Evolutionary conservation across 2,113 vertebrate genomes (phyloP).

Genomic region (Onychostoma macrolepis): DNA sequence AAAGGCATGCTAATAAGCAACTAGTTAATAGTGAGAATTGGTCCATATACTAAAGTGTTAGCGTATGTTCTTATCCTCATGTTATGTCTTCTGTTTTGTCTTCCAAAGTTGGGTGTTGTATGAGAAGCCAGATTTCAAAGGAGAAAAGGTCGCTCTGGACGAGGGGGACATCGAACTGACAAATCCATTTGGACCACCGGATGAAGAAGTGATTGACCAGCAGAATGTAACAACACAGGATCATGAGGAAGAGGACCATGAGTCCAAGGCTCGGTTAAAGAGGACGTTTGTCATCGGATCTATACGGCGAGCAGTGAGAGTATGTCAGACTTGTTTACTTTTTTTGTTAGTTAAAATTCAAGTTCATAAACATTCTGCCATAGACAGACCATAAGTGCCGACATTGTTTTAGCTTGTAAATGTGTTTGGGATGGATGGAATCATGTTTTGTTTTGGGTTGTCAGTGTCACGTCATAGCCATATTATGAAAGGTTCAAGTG

Average conservation of each 20-base stretch:
- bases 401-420: neutral
- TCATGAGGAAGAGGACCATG: conserved; percentile 2
- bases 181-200: conserved; percentile 68
- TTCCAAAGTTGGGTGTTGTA: conserved; percentile 91
- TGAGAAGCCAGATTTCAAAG: conserved; percentile 86
- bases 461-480: neutral
- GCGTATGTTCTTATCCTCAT: neutral
- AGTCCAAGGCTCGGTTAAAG: neutral
- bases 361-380: neutral
- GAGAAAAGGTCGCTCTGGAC: conserved; percentile 85
- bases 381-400: neutral
- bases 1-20: no score
- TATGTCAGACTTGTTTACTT: conserved; percentile 65
- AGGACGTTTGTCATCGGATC: conserved; percentile 82
- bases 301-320: conserved; percentile 84
- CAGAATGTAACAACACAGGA: conserved; percentile 49
- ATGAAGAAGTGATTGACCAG: conserved; percentile 54
- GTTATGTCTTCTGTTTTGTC: neutral
- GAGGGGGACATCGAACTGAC: conserved; percentile 88
- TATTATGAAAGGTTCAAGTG: neutral
- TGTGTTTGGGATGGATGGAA: neutral
- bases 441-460: neutral
- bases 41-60: no score
- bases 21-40: no score
- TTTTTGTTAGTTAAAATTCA: neutral